Conservation (phyloP, 1,140 invertebrate genomes). For the Proales similis region DNA sequence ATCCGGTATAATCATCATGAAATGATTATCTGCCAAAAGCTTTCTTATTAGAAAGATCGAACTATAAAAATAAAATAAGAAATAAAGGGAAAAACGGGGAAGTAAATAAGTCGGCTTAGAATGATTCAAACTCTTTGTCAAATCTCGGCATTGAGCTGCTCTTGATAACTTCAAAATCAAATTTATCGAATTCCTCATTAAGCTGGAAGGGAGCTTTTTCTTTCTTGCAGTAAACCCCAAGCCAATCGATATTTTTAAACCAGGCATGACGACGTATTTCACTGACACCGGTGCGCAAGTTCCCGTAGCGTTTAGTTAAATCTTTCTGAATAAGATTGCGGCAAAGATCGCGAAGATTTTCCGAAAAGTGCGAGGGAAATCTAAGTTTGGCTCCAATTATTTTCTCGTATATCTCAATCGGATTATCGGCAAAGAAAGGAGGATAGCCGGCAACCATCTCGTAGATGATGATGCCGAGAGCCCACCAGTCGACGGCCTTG, state of each 20-base stretch:
- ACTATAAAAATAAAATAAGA: too few relatives aligned
- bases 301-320: slow-evolving; percentile 94
- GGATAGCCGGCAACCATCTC: slow-evolving; percentile 57
- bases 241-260: slow-evolving; percentile 98
- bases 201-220: too few relatives aligned
- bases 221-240: slow-evolving; percentile 95
- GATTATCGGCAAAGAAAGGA: slow-evolving; percentile 54
- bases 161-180: too few relatives aligned
- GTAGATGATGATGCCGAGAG: slow-evolving; percentile 69
- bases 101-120: too few relatives aligned
- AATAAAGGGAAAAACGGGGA: too few relatives aligned
- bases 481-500: slow-evolving; percentile 93
- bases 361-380: slow-evolving; percentile 61
- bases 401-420: slow-evolving; percentile 73
- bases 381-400: slow-evolving; percentile 65
- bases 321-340: slow-evolving; percentile 95
- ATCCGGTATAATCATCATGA: too few relatives aligned
- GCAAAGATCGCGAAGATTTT: slow-evolving; percentile 88
- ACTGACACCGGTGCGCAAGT: slow-evolving; percentile 95
- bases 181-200: too few relatives aligned
- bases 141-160: too few relatives aligned
- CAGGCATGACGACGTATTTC: slow-evolving; percentile 99
- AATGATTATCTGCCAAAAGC: too few relatives aligned
- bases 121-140: too few relatives aligned
- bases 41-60: too few relatives aligned